Conservation (phyloP, 2,888 invertebrate genomes). For the Geotrupes spiniger region DNA sequence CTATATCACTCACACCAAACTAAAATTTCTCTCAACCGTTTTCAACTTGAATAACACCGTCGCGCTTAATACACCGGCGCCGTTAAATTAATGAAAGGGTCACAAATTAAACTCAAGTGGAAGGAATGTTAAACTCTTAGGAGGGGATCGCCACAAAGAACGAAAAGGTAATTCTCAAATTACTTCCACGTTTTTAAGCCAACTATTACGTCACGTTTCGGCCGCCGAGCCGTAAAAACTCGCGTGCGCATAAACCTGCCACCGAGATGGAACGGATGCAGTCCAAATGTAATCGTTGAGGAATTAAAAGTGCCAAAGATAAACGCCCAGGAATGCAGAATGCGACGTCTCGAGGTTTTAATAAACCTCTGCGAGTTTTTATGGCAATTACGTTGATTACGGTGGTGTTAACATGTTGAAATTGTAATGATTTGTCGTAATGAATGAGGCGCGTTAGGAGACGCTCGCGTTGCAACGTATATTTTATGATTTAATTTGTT, state of each 20-base stretch:
- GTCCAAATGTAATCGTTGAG: neutral
- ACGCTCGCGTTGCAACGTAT: neutral
- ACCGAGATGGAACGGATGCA: neutral
- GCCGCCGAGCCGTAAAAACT: too few species aligned
- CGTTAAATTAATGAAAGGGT: conserved; percentile 29
- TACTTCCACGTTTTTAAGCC: neutral
- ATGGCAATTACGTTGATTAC: neutral
- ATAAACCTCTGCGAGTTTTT: neutral
- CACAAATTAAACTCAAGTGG: conserved; percentile 33
- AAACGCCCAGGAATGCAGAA: conserved; percentile 1
- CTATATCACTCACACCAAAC: too few species aligned
- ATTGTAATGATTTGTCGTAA: neutral
- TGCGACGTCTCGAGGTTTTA: neutral
- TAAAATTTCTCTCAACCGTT: too few species aligned
- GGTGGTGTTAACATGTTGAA: conserved; percentile 3
- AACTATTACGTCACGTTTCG: neutral
- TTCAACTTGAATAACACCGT: conserved; percentile 23
- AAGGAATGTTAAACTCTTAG: conserved; percentile 20
- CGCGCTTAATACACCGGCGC: conserved; percentile 30
- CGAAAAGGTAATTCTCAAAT: conserved; percentile 1
- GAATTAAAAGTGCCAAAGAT: neutral
- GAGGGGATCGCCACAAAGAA: neutral
- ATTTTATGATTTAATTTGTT: conserved; percentile 1
- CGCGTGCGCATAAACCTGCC: neutral
- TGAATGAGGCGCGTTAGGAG: neutral